Percentiles rank a stretch among this genome's conserved stretches.
Conservation (phyloP, 2,797 vertebrate genomes). For the Tokudaia muenninki region DNA sequence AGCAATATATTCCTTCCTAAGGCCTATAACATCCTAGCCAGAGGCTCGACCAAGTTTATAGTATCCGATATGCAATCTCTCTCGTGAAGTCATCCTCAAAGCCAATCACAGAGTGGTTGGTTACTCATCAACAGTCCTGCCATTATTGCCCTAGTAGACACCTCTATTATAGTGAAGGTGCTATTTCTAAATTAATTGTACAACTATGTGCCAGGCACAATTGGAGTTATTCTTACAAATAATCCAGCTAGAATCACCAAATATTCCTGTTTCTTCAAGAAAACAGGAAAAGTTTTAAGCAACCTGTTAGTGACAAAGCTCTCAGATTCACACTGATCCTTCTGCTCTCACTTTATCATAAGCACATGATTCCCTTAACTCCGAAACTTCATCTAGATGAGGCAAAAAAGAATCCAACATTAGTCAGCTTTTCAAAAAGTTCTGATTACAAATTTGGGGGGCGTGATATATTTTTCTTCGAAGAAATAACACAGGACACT, state of each 20-base stretch:
- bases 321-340: conserved; percentile 5
- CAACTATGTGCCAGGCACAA: not conserved
- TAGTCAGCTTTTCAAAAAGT: not conserved
- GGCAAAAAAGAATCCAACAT: not conserved
- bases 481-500: not conserved
- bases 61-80: too few relatives aligned
- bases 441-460: not conserved
- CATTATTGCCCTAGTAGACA: not conserved
- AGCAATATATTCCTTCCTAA: not conserved
- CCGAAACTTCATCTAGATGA: not conserved
- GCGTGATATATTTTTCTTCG: not conserved
- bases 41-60: not conserved
- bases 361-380: not conserved
- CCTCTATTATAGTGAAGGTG: not conserved
- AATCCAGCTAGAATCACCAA: not conserved
- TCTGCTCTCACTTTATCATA: not conserved
- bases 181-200: not conserved
- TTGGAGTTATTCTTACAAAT: not conserved
- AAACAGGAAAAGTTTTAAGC: not conserved
- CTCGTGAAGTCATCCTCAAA: not conserved
- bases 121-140: not conserved
- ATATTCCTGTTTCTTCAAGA: not conserved
- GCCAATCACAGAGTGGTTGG: not conserved
- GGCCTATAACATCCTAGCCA: not conserved
- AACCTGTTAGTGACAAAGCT: not conserved